Base-by-base conservation (phyloP, 2,113 vertebrate species). In the Poeciliopsis occidentalis region DNA sequence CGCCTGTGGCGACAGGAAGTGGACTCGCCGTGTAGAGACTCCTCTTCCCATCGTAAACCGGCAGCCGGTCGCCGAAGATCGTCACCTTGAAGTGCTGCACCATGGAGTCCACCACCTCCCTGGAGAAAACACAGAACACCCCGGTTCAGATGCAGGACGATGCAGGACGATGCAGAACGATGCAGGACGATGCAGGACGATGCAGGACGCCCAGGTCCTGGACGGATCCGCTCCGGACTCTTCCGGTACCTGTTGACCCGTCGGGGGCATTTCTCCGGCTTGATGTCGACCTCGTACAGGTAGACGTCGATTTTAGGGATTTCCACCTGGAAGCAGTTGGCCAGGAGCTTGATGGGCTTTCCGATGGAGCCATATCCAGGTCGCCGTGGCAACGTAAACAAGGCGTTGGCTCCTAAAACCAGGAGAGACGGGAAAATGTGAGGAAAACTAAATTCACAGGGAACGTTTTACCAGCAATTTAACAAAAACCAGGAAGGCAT, bases 301-400 rank as follows among this genome's bases (percentile, higher is more conserved):
- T 98, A 98, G 90, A 99, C 97, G 64, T 99, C 97, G 86, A 99
- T 98, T 95, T 99, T 98, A 94, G 97, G 97, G 89, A 99, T 98
- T 90, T 99, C 97, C 95, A 99, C 97, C 95, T 99, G 96, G 94
- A 98, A 98, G 95, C 97, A 98, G 95, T 99, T 98, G 94, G 97
- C 97, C 95, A 99, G 93, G 88, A 99, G 94, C 92, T 98, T 98
- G 95, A 99, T 99, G 91, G 97, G 95, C 83, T 99, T 99, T 85
- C 97, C 97, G 92, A 98, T 94, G 91, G 96, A 97, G 95, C 97
- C 97, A 97, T 97, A 97, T 92, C 97, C 96, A 22, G 97, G 97
- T 78, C 97, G 95, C 85, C 96, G 95, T 87, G 97, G 97, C 93
- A 97, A 94, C 87, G 97, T 89, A 88, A 99, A 97, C 69, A 98